Conservation (phyloP, 2,888 invertebrate genomes). For the Bembecia ichneumoniformis region DNA sequence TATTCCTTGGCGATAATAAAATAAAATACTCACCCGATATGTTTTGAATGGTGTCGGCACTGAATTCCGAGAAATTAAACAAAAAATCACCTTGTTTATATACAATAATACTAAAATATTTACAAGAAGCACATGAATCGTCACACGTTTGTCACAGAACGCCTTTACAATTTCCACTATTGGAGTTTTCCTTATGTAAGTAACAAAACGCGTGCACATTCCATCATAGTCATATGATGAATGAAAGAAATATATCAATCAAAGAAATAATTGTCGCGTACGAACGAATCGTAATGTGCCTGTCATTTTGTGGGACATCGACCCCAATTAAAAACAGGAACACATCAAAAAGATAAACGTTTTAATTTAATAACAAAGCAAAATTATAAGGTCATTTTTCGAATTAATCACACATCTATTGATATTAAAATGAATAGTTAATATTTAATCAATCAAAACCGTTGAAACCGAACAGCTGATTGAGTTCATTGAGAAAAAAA, state of each 20-base stretch:
- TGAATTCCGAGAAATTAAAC: neutral
- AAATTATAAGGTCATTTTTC: neutral
- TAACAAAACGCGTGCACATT: constrained; percentile 18
- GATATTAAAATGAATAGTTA: neutral
- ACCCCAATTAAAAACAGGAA: neutral
- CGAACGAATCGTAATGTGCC: constrained; percentile 12
- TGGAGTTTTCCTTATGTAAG: neutral
- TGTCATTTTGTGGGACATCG: constrained; percentile 6
- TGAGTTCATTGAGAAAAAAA: too few relatives aligned
- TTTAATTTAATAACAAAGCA: neutral
- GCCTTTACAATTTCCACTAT: constrained; percentile 14
- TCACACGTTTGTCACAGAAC: too few relatives aligned
- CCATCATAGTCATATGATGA: constrained; percentile 21
- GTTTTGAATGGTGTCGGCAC: neutral
- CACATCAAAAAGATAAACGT: neutral
- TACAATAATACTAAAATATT: constrained; percentile 10
- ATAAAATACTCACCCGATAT: neutral
- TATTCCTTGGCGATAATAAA: neutral
- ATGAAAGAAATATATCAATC: constrained; percentile 14
- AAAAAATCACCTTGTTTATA: constrained; percentile 5
- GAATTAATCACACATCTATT: neutral
- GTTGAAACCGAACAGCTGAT: too few relatives aligned
- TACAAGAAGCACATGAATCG: neutral
- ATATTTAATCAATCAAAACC: too few relatives aligned
- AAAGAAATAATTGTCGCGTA: constrained; percentile 13